Conservation (phyloP, 2,888 invertebrate species). For the Megalurothrips usitatus region DNA sequence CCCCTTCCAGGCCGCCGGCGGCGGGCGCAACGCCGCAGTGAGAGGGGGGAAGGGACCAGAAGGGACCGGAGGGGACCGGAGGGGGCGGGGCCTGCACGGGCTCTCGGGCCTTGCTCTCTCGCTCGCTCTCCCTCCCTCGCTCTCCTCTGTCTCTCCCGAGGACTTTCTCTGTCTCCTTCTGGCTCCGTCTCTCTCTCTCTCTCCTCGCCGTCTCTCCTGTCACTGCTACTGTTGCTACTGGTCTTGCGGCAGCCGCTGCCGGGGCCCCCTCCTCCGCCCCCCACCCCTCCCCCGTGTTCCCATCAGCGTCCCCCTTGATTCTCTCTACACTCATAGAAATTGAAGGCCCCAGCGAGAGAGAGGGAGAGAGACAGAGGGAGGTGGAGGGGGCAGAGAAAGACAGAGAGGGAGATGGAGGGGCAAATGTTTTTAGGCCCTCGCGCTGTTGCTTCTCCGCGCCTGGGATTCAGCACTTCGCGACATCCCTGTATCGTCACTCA, state of each 20-base stretch:
- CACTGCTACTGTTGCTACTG: constrained; percentile 10
- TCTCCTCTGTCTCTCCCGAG: constrained; percentile 13
- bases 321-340: no score
- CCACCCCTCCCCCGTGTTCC: constrained; percentile 20
- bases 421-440: no score
- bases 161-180: background rate
- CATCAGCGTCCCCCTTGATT: constrained; percentile 13
- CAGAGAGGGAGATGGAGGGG: no score
- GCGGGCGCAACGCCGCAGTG: constrained; percentile 29
- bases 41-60: constrained; percentile 14
- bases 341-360: no score
- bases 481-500: no score
- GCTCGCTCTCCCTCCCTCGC: no score
- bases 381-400: no score
- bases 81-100: background rate
- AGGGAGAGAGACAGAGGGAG: no score
- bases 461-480: no score
- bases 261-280: constrained; percentile 28
- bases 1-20: background rate
- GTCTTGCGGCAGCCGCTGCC: constrained; percentile 7
- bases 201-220: no score
- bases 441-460: no score
- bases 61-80: constrained; percentile 27
- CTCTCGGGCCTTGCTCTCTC: background rate
- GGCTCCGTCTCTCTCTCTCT: background rate